Conservation (phyloP, 2,113 vertebrate species). For the Anguilla rostrata region DNA sequence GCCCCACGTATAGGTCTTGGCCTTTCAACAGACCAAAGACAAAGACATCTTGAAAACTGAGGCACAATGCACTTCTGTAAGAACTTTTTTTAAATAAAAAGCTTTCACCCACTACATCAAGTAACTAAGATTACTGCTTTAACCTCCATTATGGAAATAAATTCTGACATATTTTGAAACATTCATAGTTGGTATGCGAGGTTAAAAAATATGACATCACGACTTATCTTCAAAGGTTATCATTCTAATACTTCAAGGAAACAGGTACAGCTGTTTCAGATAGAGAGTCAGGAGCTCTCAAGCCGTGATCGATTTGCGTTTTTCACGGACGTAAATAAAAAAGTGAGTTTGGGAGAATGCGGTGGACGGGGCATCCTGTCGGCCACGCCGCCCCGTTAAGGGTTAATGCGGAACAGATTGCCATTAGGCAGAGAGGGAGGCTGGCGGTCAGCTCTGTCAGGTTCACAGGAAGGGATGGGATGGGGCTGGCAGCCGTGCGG, state of each 20-base stretch:
- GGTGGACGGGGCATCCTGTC: not conserved
- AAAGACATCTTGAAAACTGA: not conserved
- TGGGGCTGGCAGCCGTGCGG: not conserved
- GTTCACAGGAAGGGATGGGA: not conserved
- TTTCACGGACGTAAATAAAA: not conserved
- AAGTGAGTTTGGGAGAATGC: not conserved
- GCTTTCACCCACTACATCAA: not conserved
- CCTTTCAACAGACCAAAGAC: not conserved
- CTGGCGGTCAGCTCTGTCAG: not conserved
- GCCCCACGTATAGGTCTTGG: not conserved
- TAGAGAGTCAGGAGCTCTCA: not conserved
- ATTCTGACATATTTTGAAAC: not conserved
- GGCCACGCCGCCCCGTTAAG: not conserved
- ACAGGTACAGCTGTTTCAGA: not conserved
- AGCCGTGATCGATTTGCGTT: not conserved
- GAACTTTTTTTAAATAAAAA: not conserved
- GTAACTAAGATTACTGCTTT: not conserved
- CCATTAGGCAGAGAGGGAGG: not conserved
- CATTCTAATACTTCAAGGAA: not conserved
- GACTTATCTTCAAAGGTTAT: not conserved
- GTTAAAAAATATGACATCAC: not conserved
- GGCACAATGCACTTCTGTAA: not conserved
- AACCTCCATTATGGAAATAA: not conserved
- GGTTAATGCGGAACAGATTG: conserved; percentile 18
- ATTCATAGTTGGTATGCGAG: not conserved